Conservation (phyloP, 1,140 invertebrate genomes). For the Alviniconcha marisindica region DNA sequence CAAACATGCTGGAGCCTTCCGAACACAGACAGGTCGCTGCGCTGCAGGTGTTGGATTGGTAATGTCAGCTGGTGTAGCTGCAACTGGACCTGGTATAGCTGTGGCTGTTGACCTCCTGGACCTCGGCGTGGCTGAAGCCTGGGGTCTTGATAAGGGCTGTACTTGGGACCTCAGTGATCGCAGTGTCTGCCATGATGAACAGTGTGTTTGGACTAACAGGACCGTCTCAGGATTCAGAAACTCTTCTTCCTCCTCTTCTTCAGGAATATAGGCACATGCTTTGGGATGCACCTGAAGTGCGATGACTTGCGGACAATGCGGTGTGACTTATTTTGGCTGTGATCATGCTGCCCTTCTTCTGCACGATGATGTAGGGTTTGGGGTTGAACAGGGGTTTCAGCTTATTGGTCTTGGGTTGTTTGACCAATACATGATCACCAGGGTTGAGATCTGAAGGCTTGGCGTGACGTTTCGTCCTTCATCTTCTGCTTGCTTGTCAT, state of each 20-base stretch:
- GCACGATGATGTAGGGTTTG: constrained; percentile 35
- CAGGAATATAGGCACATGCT: not conserved
- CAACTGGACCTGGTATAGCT: no score
- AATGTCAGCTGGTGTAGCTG: no score
- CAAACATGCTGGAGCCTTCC: no score
- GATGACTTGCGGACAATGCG: constrained; percentile 42
- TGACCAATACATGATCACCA: constrained; percentile 47
- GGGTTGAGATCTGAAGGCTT: not conserved
- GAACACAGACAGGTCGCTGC: no score
- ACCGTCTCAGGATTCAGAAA: no score
- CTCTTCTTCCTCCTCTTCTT: not conserved
- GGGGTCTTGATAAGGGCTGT: no score
- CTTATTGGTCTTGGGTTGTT: constrained; percentile 43
- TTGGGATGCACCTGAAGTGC: constrained; percentile 44
- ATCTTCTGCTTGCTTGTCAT: constrained; percentile 30
- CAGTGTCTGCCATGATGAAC: no score
- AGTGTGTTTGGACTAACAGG: no score
- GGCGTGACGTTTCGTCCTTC: constrained; percentile 7
- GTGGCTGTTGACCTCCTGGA: no score
- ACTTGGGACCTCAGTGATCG: no score
- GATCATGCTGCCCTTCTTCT: constrained; percentile 47
- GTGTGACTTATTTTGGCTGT: constrained; percentile 38
- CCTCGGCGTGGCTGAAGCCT: no score
- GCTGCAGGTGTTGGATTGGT: no score
- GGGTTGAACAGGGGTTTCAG: constrained; percentile 46